phyloP scores from a whole-genome alignment of 2,113 vertebrate species.

The Planiliza haematocheilus region DNA sequence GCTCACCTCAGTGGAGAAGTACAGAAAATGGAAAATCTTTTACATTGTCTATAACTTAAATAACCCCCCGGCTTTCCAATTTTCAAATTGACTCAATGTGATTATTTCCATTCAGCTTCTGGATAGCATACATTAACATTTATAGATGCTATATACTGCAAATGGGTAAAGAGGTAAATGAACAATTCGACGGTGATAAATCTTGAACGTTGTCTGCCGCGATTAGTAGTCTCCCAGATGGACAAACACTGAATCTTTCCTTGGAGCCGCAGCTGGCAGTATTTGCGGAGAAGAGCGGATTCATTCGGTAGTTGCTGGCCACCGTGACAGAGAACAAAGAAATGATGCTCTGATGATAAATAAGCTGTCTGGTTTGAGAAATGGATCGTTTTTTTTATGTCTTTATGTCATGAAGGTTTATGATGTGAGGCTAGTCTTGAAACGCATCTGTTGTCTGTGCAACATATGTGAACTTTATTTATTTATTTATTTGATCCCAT shows the following conservation, averaged over 20 bases:
- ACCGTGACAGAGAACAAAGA: constrained; percentile 43
- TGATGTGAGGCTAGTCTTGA: constrained; percentile 18
- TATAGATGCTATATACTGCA: constrained; percentile 4
- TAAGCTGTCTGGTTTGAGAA: constrained; percentile 20
- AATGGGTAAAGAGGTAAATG: background rate
- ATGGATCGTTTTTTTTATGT: constrained; percentile 41
- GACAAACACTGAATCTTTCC: constrained; percentile 40
- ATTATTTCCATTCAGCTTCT: constrained; percentile 16
- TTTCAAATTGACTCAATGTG: constrained; percentile 27
- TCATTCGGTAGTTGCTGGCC: constrained; percentile 41
- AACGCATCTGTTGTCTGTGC: constrained; percentile 23
- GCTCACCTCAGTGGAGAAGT: constrained; percentile 68
- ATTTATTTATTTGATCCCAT: constrained; percentile 22
- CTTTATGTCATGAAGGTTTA: constrained; percentile 48
- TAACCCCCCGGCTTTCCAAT: constrained; percentile 1
- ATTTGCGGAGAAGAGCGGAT: constrained; percentile 47
- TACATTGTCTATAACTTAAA: constrained; percentile 36
- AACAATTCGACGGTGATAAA: constrained; percentile 25
- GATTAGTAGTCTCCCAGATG: constrained; percentile 52
- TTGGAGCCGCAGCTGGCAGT: constrained; percentile 55
- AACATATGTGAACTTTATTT: constrained; percentile 10
- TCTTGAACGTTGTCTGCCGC: constrained; percentile 31
- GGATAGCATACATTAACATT: constrained; percentile 10
- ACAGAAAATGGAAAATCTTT: constrained; percentile 44
- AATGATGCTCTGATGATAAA: constrained; percentile 46